Evolutionary conservation across 2,888 invertebrate species (phyloP), one percentile per base, ranked within the genome.

Genomic region (Abrostola tripartita): DNA sequence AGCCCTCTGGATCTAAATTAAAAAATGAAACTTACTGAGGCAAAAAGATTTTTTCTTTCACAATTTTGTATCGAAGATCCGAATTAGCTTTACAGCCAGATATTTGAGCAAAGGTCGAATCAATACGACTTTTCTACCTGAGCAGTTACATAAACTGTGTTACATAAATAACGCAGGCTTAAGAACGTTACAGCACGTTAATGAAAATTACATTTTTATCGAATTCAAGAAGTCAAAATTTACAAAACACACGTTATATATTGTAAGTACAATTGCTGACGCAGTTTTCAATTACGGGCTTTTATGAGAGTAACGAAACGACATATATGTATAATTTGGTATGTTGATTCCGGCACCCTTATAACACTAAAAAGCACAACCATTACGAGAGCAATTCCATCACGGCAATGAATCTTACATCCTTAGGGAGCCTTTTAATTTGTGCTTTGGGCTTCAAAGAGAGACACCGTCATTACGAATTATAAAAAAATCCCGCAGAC

Each of bases 371-470:
- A 86, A 84, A 83, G 83, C 74, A 74, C 80, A 82, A 67, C 79
- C 79, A 83, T 87, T 83, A 82, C 82, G 70, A 74, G 61, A 76
- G 76, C 83, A 83, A 87, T 85, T 84, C 82, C 82, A 83, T 84
- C 78, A 78, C 68, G 78, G 82, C 86, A 85, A 88, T 89, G 86
- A 88, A 88, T 88, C 84, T 87, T 78, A 85, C 77, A 78, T 83
- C 87, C 84, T 81, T 50, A 85, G 88, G 88, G 88, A 84, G 75
- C 75, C 74, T 85, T 90, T 90, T 87, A 88, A 89, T 89, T 89
- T 84, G 77, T 86, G 76, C 84, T 88, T 85, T 83, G 79, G 79
- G 61, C 74, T 79, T 81, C 74, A 76, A 69, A 75, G 63, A 78
- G 74, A 72, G 65, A 68, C 65, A 61, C 51, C 47, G 40, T 65